These are phyloP conservation scores for Sakesphorus luctuosus DNA, from an alignment of 2,113 vertebrate species.

Conservation along the genomic window DNA sequence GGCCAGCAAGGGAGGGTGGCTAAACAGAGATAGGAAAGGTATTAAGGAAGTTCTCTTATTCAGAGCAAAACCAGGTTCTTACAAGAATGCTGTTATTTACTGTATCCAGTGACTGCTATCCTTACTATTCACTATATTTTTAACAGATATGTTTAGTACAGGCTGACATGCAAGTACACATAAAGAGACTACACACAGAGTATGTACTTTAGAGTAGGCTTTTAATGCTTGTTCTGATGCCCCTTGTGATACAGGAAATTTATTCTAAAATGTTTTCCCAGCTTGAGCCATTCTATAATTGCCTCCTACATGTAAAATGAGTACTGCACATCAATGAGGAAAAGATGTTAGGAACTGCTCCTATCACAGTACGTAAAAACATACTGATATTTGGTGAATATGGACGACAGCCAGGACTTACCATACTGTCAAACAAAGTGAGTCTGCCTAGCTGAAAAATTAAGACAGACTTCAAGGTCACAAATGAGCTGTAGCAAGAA, in stretches of 20 bases:
- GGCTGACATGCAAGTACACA: background rate
- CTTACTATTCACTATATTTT: background rate
- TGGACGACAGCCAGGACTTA: background rate
- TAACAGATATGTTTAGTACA: background rate
- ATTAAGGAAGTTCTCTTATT: background rate
- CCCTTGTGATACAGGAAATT: background rate
- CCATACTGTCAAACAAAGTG: background rate
- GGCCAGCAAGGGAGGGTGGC: background rate
- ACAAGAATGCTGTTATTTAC: background rate
- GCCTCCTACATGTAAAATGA: background rate
- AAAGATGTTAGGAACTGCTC: background rate
- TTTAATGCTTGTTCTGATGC: background rate
- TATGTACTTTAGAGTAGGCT: background rate
- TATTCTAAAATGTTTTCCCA: background rate
- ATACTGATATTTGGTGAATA: background rate
- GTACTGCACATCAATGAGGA: background rate
- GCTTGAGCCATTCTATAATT: background rate
- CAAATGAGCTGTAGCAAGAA: background rate
- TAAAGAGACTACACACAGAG: background rate
- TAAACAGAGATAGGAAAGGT: background rate
- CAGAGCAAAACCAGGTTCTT: background rate
- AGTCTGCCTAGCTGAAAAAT: background rate
- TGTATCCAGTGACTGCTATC: background rate
- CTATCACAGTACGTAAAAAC: background rate
- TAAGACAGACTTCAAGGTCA: background rate